Base-by-base conservation (phyloP, 2,888 invertebrate genomes). In the Monopis laevigella region DNA sequence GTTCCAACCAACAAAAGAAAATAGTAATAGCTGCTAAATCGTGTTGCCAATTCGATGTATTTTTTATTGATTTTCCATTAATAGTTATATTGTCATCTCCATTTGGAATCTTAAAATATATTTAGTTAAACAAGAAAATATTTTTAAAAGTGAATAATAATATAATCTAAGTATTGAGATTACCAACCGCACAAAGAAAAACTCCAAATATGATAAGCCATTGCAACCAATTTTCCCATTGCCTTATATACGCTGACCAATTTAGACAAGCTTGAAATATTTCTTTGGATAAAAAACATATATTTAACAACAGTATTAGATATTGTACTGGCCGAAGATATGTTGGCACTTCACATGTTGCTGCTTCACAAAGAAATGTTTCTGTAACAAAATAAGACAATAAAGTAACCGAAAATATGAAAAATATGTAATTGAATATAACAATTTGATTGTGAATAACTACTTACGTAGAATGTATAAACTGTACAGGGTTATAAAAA, bases 151-250 rank as follows among this genome's bases (percentile, higher is more conserved):
- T 8, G 8, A 21, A 21, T 8, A 21, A 7, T 21, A 8, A 8
- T 21, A 8, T 21, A 21, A 7, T 21, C 5, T 21, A 21, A 21
- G 24, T 21, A 8, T 11, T n/a, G n/a, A 14, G 5, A 16, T 14
- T 19, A 56, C 74, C 66, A 62, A 87, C 86, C 45, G 87, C 86
- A 58, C 88, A 88, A 36, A 87, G 61, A 54, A 88, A 86, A 1
- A 90, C 88, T 46, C 88, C 86, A 28, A 88, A 59, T 40, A 92
- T 87, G 39, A 93, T 90, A 13, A 88, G 71, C 85, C 90, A 87
- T 58, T 93, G 92, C 36, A 93, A 72, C 87, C 89, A 91, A 61
- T 93, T 93, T 61, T 93, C 93, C 90, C 92, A 92, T 48, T 90
- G 87, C 49, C 84, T 83, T 2, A 89, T 82, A 52, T 93, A 93